Percentiles rank a stretch among this genome's conserved stretches.
These are phyloP conservation scores for Pygoscelis antarcticus DNA, from an alignment of 2,113 vertebrate genomes.

Conservation along the genomic window DNA sequence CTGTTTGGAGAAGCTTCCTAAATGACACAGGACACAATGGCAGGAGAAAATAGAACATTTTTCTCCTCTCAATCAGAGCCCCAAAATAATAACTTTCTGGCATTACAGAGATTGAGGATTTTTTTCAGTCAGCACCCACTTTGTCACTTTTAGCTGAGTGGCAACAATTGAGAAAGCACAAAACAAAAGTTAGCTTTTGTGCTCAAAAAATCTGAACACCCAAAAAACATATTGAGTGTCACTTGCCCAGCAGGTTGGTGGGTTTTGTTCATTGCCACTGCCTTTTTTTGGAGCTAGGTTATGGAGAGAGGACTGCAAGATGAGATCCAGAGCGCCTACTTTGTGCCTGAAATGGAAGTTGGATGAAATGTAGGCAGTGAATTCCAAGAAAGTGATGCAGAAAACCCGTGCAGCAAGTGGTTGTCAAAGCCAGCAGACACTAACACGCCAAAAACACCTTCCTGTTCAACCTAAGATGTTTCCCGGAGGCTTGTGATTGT, in stretches of 20 bases:
- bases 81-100: background rate
- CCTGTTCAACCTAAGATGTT: background rate
- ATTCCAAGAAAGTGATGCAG: background rate
- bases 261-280: background rate
- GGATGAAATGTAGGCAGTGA: background rate
- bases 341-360: background rate
- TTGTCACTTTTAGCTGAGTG: background rate
- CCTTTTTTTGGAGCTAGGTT: background rate
- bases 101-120: background rate
- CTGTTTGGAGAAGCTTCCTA: background rate
- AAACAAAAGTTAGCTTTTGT: background rate
- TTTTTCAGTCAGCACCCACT: background rate
- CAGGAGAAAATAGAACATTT: background rate
- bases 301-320: background rate
- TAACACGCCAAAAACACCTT: background rate
- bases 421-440: background rate
- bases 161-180: background rate
- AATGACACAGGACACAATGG: background rate
- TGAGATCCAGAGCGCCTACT: background rate
- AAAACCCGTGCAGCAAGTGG: background rate
- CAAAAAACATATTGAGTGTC: background rate
- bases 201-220: background rate
- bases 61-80: background rate
- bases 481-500: background rate
- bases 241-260: constrained; percentile 23